Evolutionary conservation across 2,888 invertebrate genomes (phyloP).

Genomic region (Siphlonurus alternatus): DNA sequence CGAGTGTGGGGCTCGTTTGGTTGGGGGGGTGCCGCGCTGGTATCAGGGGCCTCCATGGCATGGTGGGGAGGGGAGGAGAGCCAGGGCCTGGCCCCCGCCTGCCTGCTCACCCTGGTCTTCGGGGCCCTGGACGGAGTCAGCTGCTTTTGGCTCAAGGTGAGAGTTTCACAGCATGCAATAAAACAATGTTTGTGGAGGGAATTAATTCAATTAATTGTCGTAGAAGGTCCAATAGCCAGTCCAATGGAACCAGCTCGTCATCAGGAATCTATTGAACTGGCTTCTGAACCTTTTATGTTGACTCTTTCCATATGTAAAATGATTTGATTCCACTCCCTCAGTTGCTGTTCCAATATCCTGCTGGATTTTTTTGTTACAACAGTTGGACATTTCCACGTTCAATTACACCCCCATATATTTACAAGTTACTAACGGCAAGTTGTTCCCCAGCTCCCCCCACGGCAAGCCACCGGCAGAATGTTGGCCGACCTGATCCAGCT

Average conservation of each 20-base stretch:
- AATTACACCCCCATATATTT: too few relatives aligned
- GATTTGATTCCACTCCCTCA: too few relatives aligned
- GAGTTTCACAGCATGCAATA: background rate
- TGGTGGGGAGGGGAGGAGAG: conserved; percentile 36
- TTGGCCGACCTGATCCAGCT: conserved; percentile 45
- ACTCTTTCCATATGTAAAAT: too few relatives aligned
- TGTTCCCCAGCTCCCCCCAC: conserved; percentile 50
- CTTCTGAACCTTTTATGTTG: too few relatives aligned
- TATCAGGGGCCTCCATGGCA: conserved; percentile 53
- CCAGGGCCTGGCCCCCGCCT: conserved; percentile 26
- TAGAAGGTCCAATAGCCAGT: too few relatives aligned
- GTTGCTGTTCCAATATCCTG: too few relatives aligned
- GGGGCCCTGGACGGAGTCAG: conserved; percentile 50
- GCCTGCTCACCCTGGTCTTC: conserved; percentile 45
- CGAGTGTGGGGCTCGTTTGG: conserved; percentile 71
- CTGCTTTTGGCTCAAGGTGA: conserved; percentile 5
- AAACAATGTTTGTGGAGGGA: background rate
- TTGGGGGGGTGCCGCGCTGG: conserved; percentile 53
- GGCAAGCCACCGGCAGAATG: conserved; percentile 49
- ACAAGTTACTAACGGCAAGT: too few relatives aligned
- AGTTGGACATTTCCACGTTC: too few relatives aligned
- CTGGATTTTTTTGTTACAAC: too few relatives aligned
- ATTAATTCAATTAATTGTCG: too few relatives aligned
- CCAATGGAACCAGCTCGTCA: too few relatives aligned
- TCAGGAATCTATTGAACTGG: too few relatives aligned